Evolutionary conservation across 2,888 invertebrate species (phyloP), one percentile per base, ranked within the genome.

Genomic region (Clivina fossor): DNA sequence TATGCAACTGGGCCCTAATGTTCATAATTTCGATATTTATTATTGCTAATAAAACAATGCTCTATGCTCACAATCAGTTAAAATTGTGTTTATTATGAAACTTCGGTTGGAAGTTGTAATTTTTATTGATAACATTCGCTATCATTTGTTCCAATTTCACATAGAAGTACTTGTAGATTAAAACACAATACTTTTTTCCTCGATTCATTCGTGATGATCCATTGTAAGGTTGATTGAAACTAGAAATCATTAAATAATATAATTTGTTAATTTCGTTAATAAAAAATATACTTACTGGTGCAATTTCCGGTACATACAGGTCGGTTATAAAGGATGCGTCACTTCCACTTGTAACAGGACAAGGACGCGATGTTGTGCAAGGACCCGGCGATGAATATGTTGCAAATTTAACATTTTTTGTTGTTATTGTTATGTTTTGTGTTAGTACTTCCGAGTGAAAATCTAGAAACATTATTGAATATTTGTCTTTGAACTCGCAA

Each of bases 281-380:
- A 18, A n/a, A n/a, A n/a, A n/a, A n/a, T n/a, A n/a, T 40, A 43
- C 51, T 33, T 51, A 51, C 51, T n/a, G 51, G 41, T 2, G 43
- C 51, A n/a, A 51, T 43, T 18, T 51, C 51, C 2, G 41, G 51
- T 1, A 32, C 32, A 13, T 22, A 33, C 3, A 51, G 16, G 11
- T 32, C 28, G 2, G 51, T 32, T 1, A 2, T n/a, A 13, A 51
- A 51, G n/a, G 51, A 51, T 11, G 51, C 51, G 33, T 51, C 43
- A 9, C 11, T 19, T n/a, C 41, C 41, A n/a, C 2, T 20, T 15
- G 20, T 18, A 11, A 51, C 22, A 32, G 51, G 51, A 22, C 51
- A 51, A 8, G 33, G n/a, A n/a, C 51, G 19, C 15, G 18, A 4
- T 15, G 19, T 11, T 33, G 20, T 28, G 32, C 51, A 51, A 16